Percentiles rank a stretch among this genome's conserved stretches.
phyloP scores from a whole-genome alignment of 2,888 invertebrate species.

The Ptychoptera contaminata region DNA sequence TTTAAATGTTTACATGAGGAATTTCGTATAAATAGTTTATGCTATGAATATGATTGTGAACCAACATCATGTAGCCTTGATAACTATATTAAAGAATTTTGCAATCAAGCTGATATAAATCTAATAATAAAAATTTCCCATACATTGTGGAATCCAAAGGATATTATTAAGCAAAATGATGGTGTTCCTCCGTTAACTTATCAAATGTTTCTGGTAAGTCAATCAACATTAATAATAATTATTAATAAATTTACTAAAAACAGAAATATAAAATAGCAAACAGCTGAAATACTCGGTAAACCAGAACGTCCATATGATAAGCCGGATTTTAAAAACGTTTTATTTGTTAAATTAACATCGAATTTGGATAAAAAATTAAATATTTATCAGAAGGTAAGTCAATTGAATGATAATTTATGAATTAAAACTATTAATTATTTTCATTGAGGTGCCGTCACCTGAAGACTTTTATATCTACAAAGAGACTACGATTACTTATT shows the following conservation, averaged over 20 bases:
- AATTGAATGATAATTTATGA: neutral
- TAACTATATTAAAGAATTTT: conserved; percentile 37
- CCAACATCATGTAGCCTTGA: conserved; percentile 52
- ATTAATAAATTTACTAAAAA: neutral
- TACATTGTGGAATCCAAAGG: conserved; percentile 53
- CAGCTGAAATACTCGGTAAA: conserved; percentile 41
- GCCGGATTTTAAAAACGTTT: conserved; percentile 30
- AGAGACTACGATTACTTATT: conserved; percentile 23
- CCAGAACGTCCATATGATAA: conserved; percentile 40
- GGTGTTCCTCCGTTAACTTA: conserved; percentile 57
- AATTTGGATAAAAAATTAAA: conserved; percentile 33
- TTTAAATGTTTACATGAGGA: conserved; percentile 42
- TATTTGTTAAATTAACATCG: conserved; percentile 33
- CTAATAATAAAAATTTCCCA: conserved; percentile 49
- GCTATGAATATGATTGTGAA: conserved; percentile 54
- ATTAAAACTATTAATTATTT: too few relatives aligned
- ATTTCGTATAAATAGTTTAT: conserved; percentile 36
- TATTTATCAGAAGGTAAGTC: conserved; percentile 32
- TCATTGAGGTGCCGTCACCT: conserved; percentile 38
- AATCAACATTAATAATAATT: neutral
- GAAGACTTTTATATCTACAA: conserved; percentile 39
- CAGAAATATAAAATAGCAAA: conserved; percentile 29
- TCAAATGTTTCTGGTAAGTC: conserved; percentile 47
- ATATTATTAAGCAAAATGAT: conserved; percentile 48
- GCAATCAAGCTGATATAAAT: conserved; percentile 37